Evolutionary conservation across 2,888 invertebrate genomes (phyloP), one percentile per base, ranked within the genome.

Genomic region (Cylloceria caligata): DNA sequence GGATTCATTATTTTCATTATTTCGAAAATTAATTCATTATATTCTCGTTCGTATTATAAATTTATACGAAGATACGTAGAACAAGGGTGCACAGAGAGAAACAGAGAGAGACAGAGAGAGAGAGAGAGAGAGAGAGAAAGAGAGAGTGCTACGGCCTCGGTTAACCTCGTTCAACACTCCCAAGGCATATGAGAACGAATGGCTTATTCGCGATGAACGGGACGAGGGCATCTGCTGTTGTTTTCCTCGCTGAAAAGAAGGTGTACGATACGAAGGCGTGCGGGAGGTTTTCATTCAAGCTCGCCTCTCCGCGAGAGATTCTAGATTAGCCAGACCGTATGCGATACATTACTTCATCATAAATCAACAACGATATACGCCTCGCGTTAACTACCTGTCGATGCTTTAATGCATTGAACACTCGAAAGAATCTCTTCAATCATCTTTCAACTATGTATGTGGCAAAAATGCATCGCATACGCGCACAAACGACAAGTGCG

Each of bases 401-500:
- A 71, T 71, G 27, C 57, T 57, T 71, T 60, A 19, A 6, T 19
- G 57, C 57, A 57, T 57, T 19, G 30, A n/a, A n/a, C 16, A 5
- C n/a, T 21, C 13, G 16, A 57, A 3, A 30, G n/a, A 69, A 65
- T 71, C 45, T 65, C 19, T 71, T 71, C 64, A 65, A 78, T 78
- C 55, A 34, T 71, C 71, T 71, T 78, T 72, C 52, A 42, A 42
- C 19, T 62, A 69, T 24, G n/a, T n/a, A n/a, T n/a, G n/a, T n/a
- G n/a, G n/a, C n/a, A n/a, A n/a, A n/a, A n/a, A n/a, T n/a, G n/a
- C n/a, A n/a, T n/a, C 27, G 65, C 39, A 55, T 45, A 36, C 64
- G 27, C 72, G 39, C 62, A 13, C 34, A 16, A 9, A 27, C 13
- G 4, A n/a, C 36, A 55, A 49, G 52, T 69, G 64, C 65, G 55